These are phyloP conservation scores for Ennomos erosarius DNA, from an alignment of 2,888 invertebrate species.

Conservation along the genomic window DNA sequence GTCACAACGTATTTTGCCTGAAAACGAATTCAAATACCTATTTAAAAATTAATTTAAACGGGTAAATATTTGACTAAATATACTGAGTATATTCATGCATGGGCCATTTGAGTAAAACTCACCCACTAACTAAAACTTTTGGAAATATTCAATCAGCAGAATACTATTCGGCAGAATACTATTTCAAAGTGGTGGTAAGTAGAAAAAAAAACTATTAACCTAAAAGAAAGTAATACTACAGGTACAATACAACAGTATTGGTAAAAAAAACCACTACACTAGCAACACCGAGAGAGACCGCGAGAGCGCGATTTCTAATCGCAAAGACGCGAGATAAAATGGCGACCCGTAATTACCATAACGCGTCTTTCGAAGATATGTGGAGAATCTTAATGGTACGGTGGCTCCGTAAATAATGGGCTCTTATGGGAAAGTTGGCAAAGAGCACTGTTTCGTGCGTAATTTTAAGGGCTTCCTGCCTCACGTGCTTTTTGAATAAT, in stretches of 20 bases:
- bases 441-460: slow-evolving; percentile 84
- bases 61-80: too few relatives aligned
- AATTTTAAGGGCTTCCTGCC: slow-evolving; percentile 81
- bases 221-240: too few relatives aligned
- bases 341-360: slow-evolving; percentile 85
- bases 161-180: too few relatives aligned
- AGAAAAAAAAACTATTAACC: too few relatives aligned
- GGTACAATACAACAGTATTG: too few relatives aligned
- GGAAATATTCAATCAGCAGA: too few relatives aligned
- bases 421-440: slow-evolving; percentile 85
- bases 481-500: slow-evolving; percentile 83
- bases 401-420: slow-evolving; percentile 84
- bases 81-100: too few relatives aligned
- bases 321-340: slow-evolving; percentile 76
- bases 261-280: slow-evolving; percentile 4
- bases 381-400: slow-evolving; percentile 85
- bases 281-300: slow-evolving; percentile 57
- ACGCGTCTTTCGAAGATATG: slow-evolving; percentile 84
- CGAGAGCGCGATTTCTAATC: slow-evolving; percentile 60
- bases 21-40: not conserved
- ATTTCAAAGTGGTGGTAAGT: too few relatives aligned
- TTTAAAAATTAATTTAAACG: too few relatives aligned
- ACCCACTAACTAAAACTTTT: too few relatives aligned
- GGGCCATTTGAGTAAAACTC: too few relatives aligned
- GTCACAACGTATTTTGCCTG: not conserved